A percentile compares a stretch with the other conserved stretches of the same genome.
These are phyloP conservation scores for Athalia rosae DNA, from an alignment of 2,888 invertebrate genomes.

Conservation along the genomic window DNA sequence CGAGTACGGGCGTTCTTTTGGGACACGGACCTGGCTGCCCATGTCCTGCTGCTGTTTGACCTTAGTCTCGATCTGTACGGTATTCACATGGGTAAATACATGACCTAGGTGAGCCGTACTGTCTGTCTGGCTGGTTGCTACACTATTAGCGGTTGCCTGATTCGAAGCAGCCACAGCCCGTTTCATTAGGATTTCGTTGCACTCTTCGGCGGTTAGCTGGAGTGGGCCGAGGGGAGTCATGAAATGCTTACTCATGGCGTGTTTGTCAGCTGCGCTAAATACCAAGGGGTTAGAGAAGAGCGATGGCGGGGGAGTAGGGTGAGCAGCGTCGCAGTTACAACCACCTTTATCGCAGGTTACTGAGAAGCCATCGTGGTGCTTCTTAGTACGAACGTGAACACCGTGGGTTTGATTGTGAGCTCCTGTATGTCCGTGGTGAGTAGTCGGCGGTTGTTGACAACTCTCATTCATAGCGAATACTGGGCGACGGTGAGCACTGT, in stretches of 20 bases:
- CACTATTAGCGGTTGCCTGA: constrained; percentile 67
- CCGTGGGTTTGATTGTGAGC: constrained; percentile 75
- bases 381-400: constrained; percentile 70
- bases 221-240: constrained; percentile 84
- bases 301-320: constrained; percentile 67
- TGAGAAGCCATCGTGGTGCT: constrained; percentile 71
- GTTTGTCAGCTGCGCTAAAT: constrained; percentile 71
- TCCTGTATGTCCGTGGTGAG: constrained; percentile 63
- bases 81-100: constrained; percentile 71
- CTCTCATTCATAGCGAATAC: constrained; percentile 71
- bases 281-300: constrained; percentile 71
- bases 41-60: constrained; percentile 79
- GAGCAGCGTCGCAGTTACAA: constrained; percentile 71
- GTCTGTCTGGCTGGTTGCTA: constrained; percentile 67
- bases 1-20: constrained; percentile 86
- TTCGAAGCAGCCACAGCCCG: constrained; percentile 81
- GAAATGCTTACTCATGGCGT: constrained; percentile 78
- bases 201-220: constrained; percentile 85
- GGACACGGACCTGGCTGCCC: constrained; percentile 75
- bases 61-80: constrained; percentile 75
- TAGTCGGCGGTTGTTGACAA: constrained; percentile 67
- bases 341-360: constrained; percentile 70
- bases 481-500: constrained; percentile 67
- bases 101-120: constrained; percentile 68
- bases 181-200: constrained; percentile 86